phyloP scores from a whole-genome alignment of 2,797 vertebrate genomes.

The Anniella stebbinsi region DNA sequence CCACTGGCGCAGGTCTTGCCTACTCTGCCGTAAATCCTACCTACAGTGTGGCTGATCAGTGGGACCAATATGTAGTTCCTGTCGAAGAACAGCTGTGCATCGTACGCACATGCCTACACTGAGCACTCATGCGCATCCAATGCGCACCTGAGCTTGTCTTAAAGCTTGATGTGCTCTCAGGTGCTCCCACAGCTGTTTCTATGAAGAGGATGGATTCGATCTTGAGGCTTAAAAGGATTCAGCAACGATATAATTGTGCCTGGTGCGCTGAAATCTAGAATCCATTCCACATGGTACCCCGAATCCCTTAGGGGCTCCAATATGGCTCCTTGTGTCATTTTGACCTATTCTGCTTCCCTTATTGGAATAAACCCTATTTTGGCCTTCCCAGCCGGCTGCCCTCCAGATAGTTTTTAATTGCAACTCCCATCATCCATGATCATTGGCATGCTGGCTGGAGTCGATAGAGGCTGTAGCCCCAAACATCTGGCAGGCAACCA shows the following conservation, averaged over 20 bases:
- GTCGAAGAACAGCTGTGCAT: background rate
- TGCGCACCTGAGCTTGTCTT: background rate
- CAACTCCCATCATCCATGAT: background rate
- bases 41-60: background rate
- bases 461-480: no score
- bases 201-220: background rate
- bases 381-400: background rate
- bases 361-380: background rate
- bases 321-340: background rate
- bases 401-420: background rate
- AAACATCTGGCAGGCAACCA: no score
- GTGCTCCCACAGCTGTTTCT: no score
- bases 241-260: no score
- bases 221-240: background rate
- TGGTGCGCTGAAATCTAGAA: background rate
- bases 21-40: fast-evolving
- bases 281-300: background rate
- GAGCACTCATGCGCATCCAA: background rate
- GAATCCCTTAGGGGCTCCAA: background rate
- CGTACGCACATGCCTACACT: fast-evolving
- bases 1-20: no score
- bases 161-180: background rate
- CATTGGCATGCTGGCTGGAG: no score
- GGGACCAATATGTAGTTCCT: background rate
- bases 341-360: background rate